Conservation (phyloP, 1,140 invertebrate species). For the Drosophila navojoa region DNA sequence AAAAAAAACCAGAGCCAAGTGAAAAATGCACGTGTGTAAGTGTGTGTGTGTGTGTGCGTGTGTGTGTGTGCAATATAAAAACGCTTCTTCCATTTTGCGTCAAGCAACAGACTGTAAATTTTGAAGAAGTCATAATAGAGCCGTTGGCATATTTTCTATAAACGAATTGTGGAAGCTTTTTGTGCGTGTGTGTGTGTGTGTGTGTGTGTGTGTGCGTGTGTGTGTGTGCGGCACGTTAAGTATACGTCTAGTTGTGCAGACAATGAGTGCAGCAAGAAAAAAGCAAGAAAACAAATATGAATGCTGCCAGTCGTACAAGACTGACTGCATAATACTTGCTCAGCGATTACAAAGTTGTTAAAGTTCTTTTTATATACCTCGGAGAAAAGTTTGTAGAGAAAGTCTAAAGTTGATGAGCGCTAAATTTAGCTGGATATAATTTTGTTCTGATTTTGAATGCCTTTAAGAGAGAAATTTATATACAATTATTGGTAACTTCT, state of each 20-base stretch:
- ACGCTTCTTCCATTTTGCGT: conserved; percentile 50
- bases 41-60: conserved; percentile 1
- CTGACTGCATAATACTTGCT: too few species aligned
- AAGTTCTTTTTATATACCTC: too few species aligned
- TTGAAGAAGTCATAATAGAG: conserved; percentile 80
- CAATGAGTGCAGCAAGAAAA: conserved; percentile 28
- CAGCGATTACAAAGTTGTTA: too few species aligned
- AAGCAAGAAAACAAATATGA: background rate
- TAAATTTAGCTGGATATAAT: too few species aligned
- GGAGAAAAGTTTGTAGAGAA: too few species aligned
- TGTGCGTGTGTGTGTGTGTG: background rate
- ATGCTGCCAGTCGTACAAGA: too few species aligned
- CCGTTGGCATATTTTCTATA: conserved; percentile 81
- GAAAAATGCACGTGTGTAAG: conserved; percentile 12
- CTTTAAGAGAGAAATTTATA: too few species aligned
- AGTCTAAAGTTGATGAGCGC: too few species aligned
- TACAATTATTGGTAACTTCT: too few species aligned
- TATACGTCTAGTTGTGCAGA: conserved; percentile 69
- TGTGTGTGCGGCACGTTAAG: conserved; percentile 50
- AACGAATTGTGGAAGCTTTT: conserved; percentile 61
- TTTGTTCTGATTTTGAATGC: too few species aligned
- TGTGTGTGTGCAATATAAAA: conserved; percentile 40
- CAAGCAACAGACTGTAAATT: conserved; percentile 79
- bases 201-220: too few species aligned
- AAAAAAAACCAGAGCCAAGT: conserved; percentile 21